phyloP scores from a whole-genome alignment of 2,113 vertebrate species.

The Sminthopsis crassicaudata region DNA sequence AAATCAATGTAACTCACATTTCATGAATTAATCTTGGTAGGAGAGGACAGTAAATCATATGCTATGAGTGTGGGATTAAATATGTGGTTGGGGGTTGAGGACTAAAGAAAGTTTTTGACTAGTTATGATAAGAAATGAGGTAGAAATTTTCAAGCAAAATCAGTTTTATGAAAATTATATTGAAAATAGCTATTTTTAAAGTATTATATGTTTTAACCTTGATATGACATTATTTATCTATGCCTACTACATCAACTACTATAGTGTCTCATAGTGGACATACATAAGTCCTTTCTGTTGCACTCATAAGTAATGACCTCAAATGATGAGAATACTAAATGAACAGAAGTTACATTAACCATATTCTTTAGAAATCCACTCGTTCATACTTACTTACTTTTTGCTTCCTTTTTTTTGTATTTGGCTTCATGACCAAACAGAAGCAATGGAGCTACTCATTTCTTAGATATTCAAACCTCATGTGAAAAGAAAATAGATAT shows the following conservation, averaged over 20 bases:
- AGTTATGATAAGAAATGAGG: too few species aligned
- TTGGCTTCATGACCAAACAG: neutral
- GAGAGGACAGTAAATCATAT: too few species aligned
- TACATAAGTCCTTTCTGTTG: neutral
- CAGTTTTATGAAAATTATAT: neutral
- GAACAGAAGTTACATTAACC: neutral
- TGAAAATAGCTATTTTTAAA: neutral
- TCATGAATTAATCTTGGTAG: too few species aligned
- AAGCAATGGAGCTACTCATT: neutral
- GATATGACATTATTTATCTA: neutral
- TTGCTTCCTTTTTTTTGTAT: neutral
- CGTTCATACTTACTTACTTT: neutral
- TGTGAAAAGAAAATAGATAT: neutral
- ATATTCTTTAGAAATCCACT: neutral
- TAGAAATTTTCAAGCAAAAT: neutral
- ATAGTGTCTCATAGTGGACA: neutral
- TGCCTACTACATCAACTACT: neutral
- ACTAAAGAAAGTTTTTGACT: too few species aligned
- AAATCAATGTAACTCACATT: too few species aligned
- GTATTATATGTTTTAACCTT: neutral
- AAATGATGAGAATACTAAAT: constrained; percentile 16
- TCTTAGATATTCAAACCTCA: neutral
- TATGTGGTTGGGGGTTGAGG: too few species aligned
- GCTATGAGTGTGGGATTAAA: too few species aligned
- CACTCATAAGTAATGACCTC: neutral